These are phyloP conservation scores for Semibalanus balanoides DNA, from an alignment of 1,140 invertebrate genomes.

Conservation along the genomic window DNA sequence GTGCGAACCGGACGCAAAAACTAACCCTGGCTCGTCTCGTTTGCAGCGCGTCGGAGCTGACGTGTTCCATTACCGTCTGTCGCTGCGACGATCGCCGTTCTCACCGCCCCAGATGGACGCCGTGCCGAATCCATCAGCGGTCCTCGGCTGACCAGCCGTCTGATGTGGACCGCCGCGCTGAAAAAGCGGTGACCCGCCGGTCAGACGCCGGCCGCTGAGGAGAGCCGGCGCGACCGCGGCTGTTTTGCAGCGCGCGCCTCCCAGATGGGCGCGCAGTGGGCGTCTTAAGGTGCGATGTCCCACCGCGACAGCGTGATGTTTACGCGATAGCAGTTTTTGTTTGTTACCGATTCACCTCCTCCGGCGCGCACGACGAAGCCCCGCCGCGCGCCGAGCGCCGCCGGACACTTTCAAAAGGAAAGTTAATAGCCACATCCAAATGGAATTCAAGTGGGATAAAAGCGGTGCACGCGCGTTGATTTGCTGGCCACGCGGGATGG, in stretches of 20 bases:
- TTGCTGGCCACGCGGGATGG: not conserved
- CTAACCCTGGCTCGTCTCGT: no score
- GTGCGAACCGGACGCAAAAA: no score
- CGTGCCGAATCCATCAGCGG: not conserved
- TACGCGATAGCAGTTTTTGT: conserved; percentile 2
- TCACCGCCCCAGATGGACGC: no score
- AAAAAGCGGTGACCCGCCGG: not conserved
- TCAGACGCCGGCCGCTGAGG: no score
- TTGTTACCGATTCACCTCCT: not conserved
- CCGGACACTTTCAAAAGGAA: not conserved
- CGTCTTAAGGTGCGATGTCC: not conserved
- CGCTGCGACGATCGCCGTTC: no score
- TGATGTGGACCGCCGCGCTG: no score
- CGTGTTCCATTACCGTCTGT: no score
- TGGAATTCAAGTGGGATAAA: not conserved
- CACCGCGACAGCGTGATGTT: not conserved
- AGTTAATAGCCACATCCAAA: conserved; percentile 2
- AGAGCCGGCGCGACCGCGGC: no score
- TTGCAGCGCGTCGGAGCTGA: no score
- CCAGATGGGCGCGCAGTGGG: not conserved
- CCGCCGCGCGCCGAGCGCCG: no score
- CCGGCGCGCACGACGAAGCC: not conserved
- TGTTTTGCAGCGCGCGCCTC: not conserved
- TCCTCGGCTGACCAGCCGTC: not conserved
- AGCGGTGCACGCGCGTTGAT: not conserved